phyloP scores from a whole-genome alignment of 2,113 vertebrate genomes.

The Orthonyx spaldingii region DNA sequence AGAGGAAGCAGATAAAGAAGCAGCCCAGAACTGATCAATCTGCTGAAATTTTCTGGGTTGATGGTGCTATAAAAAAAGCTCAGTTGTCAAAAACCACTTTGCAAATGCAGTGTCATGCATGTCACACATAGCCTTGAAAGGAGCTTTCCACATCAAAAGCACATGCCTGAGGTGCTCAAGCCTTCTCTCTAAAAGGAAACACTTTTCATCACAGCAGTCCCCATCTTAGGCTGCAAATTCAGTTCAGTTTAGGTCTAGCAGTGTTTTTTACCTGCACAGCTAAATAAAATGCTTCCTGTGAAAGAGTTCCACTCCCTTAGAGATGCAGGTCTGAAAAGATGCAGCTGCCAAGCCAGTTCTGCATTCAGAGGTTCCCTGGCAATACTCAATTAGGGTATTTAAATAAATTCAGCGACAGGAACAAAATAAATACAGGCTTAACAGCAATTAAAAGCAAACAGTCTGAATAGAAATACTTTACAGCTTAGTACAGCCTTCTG shows the following conservation, averaged over 20 bases:
- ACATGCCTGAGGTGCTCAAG: background rate
- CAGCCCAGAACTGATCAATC: background rate
- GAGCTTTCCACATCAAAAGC: background rate
- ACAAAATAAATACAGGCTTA: background rate
- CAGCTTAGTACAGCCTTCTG: background rate
- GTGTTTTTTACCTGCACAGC: background rate
- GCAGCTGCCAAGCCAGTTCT: background rate
- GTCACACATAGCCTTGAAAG: background rate
- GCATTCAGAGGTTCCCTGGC: background rate
- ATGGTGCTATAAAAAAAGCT: background rate
- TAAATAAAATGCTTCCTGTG: background rate
- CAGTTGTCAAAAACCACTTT: background rate
- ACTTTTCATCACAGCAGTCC: background rate
- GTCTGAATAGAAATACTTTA: background rate
- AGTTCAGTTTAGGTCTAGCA: background rate
- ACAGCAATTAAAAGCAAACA: background rate
- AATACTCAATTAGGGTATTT: background rate
- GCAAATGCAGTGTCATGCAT: background rate
- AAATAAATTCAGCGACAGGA: background rate
- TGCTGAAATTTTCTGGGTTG: background rate
- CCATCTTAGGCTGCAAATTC: background rate
- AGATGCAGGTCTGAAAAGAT: background rate
- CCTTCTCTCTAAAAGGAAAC: background rate
- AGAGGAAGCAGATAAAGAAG: background rate
- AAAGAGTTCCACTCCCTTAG: background rate